A percentile compares a stretch with the other conserved stretches of the same genome.
Conservation (phyloP, 2,888 invertebrate species). For the Drosophila prolongata region DNA sequence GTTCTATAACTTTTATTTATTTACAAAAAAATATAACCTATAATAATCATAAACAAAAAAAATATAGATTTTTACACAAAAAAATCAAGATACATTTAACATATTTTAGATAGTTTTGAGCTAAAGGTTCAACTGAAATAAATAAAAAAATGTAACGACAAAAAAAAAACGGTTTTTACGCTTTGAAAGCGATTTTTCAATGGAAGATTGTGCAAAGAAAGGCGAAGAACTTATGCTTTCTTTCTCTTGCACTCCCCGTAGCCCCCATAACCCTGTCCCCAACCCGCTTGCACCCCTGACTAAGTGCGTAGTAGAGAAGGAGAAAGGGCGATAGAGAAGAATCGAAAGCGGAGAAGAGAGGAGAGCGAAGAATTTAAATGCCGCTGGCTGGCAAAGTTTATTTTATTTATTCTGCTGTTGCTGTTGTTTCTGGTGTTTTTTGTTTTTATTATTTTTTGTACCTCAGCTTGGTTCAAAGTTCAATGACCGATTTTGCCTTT, state of each 20-base stretch:
- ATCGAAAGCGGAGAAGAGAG: constrained; percentile 3
- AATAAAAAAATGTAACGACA: constrained; percentile 17
- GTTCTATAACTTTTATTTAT: too few relatives aligned
- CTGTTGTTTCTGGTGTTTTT: neutral
- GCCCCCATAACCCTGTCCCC: neutral
- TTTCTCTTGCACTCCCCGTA: constrained; percentile 28
- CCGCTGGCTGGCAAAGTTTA: constrained; percentile 22
- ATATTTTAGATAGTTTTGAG: too few relatives aligned
- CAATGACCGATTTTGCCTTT: constrained; percentile 77
- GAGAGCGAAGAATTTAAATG: constrained; percentile 31
- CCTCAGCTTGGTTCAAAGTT: constrained; percentile 70
- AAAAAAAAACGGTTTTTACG: constrained; percentile 33
- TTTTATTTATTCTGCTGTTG: constrained; percentile 21
- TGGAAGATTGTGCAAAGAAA: constrained; percentile 47
- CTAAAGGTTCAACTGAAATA: constrained; percentile 3
- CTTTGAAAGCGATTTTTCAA: constrained; percentile 58
- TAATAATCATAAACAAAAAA: too few relatives aligned
- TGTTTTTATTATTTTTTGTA: constrained; percentile 23
- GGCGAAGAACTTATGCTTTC: constrained; percentile 53
- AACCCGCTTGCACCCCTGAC: constrained; percentile 11
- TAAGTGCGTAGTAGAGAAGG: constrained; percentile 63
- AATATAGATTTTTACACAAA: too few relatives aligned
- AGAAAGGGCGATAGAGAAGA: constrained; percentile 7
- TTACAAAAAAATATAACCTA: too few relatives aligned
- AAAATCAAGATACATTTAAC: too few relatives aligned